Evolutionary conservation across 1,140 invertebrate genomes (phyloP).

Genomic region (Rhagoletis zephyria): DNA sequence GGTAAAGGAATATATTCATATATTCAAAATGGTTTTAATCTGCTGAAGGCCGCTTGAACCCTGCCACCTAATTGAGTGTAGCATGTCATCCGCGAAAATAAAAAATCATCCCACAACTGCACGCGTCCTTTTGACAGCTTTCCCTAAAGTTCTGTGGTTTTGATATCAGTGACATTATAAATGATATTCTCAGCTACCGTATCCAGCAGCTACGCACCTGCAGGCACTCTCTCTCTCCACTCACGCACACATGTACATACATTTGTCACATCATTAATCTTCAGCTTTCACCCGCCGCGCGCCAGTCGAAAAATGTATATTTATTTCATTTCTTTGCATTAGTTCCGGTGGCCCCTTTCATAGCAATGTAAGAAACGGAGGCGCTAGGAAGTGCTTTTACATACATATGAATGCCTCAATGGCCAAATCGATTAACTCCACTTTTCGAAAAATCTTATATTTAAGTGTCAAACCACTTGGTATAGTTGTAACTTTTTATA

Average conservation of each 20-base stretch:
- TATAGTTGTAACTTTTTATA: too few species aligned
- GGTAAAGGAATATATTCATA: not conserved
- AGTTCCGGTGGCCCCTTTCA: not conserved
- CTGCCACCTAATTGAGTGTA: not conserved
- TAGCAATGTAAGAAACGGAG: too few species aligned
- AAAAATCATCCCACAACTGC: not conserved
- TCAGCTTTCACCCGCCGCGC: not conserved
- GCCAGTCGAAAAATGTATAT: not conserved
- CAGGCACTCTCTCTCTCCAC: not conserved
- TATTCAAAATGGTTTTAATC: not conserved
- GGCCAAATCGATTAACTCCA: too few species aligned
- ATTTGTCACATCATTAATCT: conserved; percentile 50
- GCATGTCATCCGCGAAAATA: not conserved
- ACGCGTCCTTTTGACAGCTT: not conserved
- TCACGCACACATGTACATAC: not conserved
- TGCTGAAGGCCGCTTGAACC: not conserved
- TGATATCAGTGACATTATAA: conserved; percentile 5
- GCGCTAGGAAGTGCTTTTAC: too few species aligned
- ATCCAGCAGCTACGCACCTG: not conserved
- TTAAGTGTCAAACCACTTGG: too few species aligned
- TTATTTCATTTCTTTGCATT: not conserved
- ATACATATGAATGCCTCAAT: not conserved
- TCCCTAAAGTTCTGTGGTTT: not conserved
- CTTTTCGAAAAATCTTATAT: too few species aligned
- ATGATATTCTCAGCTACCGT: not conserved